Evolutionary conservation across 2,113 vertebrate genomes (phyloP).

Genomic region (Ciconia stormi): DNA sequence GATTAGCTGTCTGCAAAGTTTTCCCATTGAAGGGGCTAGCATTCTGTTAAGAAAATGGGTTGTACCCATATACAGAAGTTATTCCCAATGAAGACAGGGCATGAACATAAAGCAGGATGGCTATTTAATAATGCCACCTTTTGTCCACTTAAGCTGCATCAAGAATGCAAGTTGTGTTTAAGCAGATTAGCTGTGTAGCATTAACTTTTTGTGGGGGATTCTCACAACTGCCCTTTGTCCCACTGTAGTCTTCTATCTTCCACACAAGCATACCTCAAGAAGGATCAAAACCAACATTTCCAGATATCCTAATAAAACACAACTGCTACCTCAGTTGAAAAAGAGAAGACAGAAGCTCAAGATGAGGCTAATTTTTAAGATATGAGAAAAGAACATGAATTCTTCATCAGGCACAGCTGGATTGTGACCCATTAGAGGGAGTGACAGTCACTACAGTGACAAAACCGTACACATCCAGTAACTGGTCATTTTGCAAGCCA

Average conservation of each 20-base stretch:
- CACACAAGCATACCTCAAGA: not conserved
- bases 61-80: not conserved
- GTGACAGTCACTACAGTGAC: not conserved
- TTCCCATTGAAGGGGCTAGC: not conserved
- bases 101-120: not conserved
- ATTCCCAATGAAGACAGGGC: not conserved
- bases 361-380: not conserved
- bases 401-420: not conserved
- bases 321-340: not conserved
- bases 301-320: not conserved
- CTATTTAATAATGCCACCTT: not conserved
- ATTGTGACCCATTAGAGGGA: not conserved
- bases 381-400: not conserved
- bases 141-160: not conserved
- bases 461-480: not conserved
- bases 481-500: not conserved
- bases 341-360: not conserved
- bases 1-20: not conserved
- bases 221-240: not conserved
- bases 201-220: not conserved
- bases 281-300: not conserved
- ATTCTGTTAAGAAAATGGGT: not conserved
- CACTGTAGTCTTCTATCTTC: not conserved
- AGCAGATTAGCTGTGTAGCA: not conserved
- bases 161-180: not conserved